Percentiles rank a stretch among this genome's conserved stretches.
phyloP scores from a whole-genome alignment of 2,888 invertebrate species.

The Siphonodentalium dalli region DNA sequence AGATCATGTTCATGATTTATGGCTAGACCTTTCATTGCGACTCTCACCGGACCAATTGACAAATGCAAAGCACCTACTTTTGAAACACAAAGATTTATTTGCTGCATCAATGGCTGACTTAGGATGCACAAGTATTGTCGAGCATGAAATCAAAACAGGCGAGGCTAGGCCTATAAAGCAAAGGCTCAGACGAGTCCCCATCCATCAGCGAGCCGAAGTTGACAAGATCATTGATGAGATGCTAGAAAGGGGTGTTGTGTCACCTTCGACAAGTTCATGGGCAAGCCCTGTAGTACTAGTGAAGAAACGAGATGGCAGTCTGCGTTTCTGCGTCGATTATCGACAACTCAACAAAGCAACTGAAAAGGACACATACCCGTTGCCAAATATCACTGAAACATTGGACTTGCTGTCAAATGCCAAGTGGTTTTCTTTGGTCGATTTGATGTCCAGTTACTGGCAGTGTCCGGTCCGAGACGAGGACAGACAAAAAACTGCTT shows the following conservation, averaged over 20 bases:
- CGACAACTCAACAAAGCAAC: neutral
- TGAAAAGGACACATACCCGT: constrained; percentile 8
- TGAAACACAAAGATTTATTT: neutral
- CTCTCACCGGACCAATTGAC: too few relatives aligned
- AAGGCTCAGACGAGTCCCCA: constrained; percentile 10
- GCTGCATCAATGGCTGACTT: too few relatives aligned
- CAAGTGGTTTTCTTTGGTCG: constrained; percentile 1
- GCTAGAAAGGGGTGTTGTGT: constrained; percentile 8
- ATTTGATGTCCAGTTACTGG: too few relatives aligned
- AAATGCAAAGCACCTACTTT: neutral
- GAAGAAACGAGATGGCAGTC: constrained; percentile 18
- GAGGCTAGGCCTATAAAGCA: constrained; percentile 13
- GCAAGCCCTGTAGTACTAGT: constrained; percentile 15
- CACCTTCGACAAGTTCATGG: constrained; percentile 15
- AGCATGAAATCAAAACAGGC: constrained; percentile 7
- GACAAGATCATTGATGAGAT: constrained; percentile 13
- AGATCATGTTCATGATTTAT: too few relatives aligned
- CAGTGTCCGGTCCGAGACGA: neutral
- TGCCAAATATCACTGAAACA: neutral
- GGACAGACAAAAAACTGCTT: constrained; percentile 8
- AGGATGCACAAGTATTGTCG: neutral
- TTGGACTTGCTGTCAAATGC: neutral
- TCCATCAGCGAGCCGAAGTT: constrained; percentile 4
- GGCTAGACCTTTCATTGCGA: too few relatives aligned
- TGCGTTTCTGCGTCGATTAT: constrained; percentile 11